phyloP scores from a whole-genome alignment of 2,797 vertebrate species.

The Crotalus adamanteus region DNA sequence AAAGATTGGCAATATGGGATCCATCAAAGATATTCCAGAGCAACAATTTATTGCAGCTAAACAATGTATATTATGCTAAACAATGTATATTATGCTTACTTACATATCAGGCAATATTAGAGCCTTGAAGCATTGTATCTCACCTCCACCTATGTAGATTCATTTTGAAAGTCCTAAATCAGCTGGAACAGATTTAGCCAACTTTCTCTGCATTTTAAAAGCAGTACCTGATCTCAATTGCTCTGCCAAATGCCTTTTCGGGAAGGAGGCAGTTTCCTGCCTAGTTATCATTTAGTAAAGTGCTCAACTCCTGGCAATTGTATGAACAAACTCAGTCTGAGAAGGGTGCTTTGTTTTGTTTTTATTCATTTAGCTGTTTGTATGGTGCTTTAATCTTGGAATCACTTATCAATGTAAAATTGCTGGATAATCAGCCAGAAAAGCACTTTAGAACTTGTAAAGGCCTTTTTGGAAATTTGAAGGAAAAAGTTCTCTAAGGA shows the following conservation, averaged over 20 bases:
- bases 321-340: neutral
- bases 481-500: neutral
- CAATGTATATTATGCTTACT: conserved; percentile 39
- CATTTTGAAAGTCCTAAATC: neutral
- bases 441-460: neutral
- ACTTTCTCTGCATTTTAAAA: neutral
- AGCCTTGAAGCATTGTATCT: neutral
- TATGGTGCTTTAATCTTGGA: neutral
- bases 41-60: neutral
- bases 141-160: neutral
- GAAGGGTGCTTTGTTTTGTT: neutral
- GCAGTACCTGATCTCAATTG: neutral
- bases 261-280: neutral
- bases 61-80: neutral
- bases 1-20: neutral
- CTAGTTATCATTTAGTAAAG: neutral
- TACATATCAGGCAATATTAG: neutral
- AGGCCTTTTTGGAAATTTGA: neutral
- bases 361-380: neutral
- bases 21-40: neutral
- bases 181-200: neutral
- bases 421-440: neutral
- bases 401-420: neutral
- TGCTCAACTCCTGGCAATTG: neutral
- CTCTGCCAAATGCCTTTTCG: neutral